phyloP scores from a whole-genome alignment of 2,113 vertebrate genomes.

The Patagioenas fasciata region DNA sequence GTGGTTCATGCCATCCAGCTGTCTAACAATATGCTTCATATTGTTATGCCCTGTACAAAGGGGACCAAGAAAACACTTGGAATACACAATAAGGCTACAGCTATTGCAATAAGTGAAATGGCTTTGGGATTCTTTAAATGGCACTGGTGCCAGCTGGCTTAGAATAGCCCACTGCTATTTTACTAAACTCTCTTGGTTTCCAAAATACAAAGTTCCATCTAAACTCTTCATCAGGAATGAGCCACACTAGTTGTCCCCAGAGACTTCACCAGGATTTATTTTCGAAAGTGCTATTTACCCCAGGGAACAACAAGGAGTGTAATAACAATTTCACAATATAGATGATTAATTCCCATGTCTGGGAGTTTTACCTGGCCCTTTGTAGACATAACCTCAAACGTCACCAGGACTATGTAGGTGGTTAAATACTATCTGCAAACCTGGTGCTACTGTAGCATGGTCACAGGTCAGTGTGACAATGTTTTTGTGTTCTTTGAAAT shows the following conservation, averaged over 20 bases:
- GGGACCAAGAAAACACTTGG: background rate
- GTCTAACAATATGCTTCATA: too few relatives aligned
- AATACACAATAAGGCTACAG: background rate
- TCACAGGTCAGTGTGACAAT: background rate
- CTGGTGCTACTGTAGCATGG: background rate
- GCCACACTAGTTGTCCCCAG: fast-evolving
- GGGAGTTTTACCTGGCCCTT: background rate
- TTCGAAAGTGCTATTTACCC: background rate
- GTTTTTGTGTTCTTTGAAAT: background rate
- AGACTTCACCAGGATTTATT: background rate
- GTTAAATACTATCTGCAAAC: background rate
- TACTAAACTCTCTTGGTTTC: background rate
- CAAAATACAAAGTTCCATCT: background rate
- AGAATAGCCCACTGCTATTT: background rate
- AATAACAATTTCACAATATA: background rate
- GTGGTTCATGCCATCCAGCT: background rate
- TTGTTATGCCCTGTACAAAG: background rate
- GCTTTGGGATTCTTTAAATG: background rate
- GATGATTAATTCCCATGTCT: background rate
- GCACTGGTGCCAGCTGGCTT: background rate
- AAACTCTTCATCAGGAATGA: background rate
- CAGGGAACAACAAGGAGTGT: fast-evolving
- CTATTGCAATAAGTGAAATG: background rate
- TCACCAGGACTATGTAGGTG: fast-evolving
- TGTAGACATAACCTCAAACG: fast-evolving